Conservation (phyloP, 2,888 invertebrate genomes). For the Vesta saturnalis region DNA sequence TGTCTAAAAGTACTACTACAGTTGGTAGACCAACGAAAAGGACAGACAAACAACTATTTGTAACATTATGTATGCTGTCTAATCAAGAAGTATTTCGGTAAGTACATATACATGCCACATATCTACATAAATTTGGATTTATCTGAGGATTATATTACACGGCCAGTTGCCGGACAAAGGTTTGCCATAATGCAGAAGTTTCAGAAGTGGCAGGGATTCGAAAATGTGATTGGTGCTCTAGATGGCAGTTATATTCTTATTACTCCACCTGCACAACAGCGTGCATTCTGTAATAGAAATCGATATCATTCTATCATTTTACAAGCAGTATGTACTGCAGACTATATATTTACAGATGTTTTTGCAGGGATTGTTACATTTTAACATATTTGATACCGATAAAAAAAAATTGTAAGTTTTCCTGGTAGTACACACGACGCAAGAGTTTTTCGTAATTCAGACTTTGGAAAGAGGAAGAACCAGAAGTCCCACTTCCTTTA, state of each 20-base stretch:
- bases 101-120: neutral
- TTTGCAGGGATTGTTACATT: no score
- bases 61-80: constrained; percentile 18
- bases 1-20: neutral
- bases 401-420: no score
- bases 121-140: neutral
- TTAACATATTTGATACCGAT: no score
- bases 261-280: constrained; percentile 15
- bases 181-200: constrained; percentile 4
- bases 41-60: constrained; percentile 15
- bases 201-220: constrained; percentile 16
- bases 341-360: no score
- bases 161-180: constrained; percentile 12
- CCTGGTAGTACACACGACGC: no score
- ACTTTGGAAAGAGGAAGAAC: no score
- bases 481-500: no score
- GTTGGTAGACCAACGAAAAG: constrained; percentile 4
- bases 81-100: constrained; percentile 21
- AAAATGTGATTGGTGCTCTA: constrained; percentile 15
- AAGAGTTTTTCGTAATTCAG: no score
- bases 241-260: constrained; percentile 19
- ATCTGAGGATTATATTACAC: constrained; percentile 15
- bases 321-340: constrained; percentile 18
- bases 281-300: constrained; percentile 15
- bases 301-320: constrained; percentile 19